Base-by-base conservation (phyloP, 2,888 invertebrate genomes). In the Andrena hattorfiana region DNA sequence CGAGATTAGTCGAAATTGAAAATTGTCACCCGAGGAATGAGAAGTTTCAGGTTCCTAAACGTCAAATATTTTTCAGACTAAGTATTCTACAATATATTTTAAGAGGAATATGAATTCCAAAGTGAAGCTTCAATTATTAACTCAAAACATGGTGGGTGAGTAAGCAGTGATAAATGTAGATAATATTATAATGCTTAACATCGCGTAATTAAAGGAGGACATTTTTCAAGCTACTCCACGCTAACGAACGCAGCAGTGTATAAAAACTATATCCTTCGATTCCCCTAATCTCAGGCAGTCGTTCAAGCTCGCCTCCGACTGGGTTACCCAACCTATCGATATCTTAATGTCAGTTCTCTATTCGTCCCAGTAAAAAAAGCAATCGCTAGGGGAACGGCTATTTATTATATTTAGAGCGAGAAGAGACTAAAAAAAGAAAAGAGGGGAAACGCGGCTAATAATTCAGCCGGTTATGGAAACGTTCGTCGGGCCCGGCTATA, bases 401-500 rank as follows among this genome's bases (percentile, higher is more conserved):
- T 67, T 80, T 62, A 68, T 73, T 73, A 23, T 6, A 35, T 66
- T 62, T 20, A 8, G 48, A 23, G 62, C 48, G 42, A 32, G 20
- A 20, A 20, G 6, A 23, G 23, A 23, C 0, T n/a, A 3, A n/a
- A 23, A 16, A 48, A 20, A 49, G 26, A 63, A n/a, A 16, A 30
- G 48, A 30, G 54, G 23, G 8, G 35, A 48, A 49, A 51, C 32
- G 30, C 64, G 48, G n/a, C 48, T 48, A 70, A 79, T 78, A 78
- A 79, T 81, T 73, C 81, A 30, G n/a, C 30, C 66, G 60, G 35
- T 81, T 74, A 67, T 56, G 81, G 70, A 73, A 81, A 67, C 67
- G 51, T 48, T 66, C 42, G 64, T 60, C 70, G 68, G 3, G 69
- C 59, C 68, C 51, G 59, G 60, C 70, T 80, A 73, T 71, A 59